phyloP scores from a whole-genome alignment of 2,113 vertebrate species.

The Notothenia coriiceps region DNA sequence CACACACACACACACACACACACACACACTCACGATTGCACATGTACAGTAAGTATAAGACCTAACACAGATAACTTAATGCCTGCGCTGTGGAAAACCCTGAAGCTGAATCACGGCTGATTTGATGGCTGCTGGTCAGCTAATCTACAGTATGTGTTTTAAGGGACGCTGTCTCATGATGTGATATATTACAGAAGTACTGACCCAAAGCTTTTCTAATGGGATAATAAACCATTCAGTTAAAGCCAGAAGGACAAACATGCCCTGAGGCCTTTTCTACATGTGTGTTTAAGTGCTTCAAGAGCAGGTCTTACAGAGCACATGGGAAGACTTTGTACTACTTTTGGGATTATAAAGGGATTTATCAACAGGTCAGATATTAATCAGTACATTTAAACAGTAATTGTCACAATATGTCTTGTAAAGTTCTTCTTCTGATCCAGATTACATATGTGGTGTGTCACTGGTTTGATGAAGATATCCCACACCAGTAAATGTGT shows the following conservation, averaged over 20 bases:
- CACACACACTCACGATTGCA: constrained; percentile 6
- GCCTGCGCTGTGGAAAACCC: constrained; percentile 14
- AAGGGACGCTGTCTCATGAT: constrained; percentile 22
- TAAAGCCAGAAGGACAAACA: neutral
- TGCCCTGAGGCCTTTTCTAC: neutral
- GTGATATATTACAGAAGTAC: neutral
- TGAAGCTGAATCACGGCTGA: constrained; percentile 22
- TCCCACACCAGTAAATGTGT: neutral
- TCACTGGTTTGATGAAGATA: neutral
- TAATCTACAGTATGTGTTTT: neutral
- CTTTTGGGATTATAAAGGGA: neutral
- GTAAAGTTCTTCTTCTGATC: neutral
- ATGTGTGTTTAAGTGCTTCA: neutral
- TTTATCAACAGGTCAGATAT: too few relatives aligned
- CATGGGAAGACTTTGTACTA: neutral
- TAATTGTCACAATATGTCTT: neutral
- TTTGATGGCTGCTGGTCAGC: constrained; percentile 32
- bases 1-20: neutral
- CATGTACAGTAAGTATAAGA: neutral
- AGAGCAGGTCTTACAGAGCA: neutral
- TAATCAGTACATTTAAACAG: neutral
- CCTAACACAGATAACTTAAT: neutral
- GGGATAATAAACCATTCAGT: constrained; percentile 3
- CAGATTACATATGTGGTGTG: too few relatives aligned
- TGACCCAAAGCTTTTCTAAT: constrained; percentile 13